Conservation (phyloP, 2,113 vertebrate genomes). For the Corythoichthys intestinalis region DNA sequence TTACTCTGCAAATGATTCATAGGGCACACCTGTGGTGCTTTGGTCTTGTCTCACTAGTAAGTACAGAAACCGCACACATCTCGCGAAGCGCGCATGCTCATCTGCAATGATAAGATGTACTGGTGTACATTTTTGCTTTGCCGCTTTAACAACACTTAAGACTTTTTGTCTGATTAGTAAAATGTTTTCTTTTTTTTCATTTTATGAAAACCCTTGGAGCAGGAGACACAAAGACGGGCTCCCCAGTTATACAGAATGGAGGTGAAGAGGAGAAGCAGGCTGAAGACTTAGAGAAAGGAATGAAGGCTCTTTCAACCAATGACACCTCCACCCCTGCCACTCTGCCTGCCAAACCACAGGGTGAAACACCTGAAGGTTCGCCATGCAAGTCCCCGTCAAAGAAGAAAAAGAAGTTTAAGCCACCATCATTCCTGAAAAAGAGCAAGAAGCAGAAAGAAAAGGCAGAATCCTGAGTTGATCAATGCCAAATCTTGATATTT, state of each 20-base stretch:
- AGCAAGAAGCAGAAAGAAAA: slow-evolving; percentile 96
- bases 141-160: slow-evolving; percentile 7
- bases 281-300: slow-evolving; percentile 75
- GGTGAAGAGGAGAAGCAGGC: slow-evolving; percentile 79
- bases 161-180: neutral
- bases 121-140: slow-evolving; percentile 36
- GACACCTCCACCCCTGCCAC: slow-evolving; percentile 72
- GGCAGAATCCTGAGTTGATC: slow-evolving; percentile 79
- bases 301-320: slow-evolving; percentile 77
- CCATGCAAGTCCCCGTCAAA: slow-evolving; percentile 96
- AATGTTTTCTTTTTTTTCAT: neutral
- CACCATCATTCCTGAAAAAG: slow-evolving; percentile 95
- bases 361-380: slow-evolving; percentile 86
- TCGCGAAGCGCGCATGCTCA: slow-evolving; percentile 56
- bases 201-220: slow-evolving; percentile 22
- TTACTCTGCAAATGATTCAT: slow-evolving; percentile 64
- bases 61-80: slow-evolving; percentile 72
- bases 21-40: slow-evolving; percentile 81
- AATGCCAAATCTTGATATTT: slow-evolving; percentile 41
- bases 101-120: slow-evolving; percentile 21
- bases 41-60: slow-evolving; percentile 87
- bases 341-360: slow-evolving; percentile 67
- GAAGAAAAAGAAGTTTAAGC: slow-evolving; percentile 99
- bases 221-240: slow-evolving; percentile 60
- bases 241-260: slow-evolving; percentile 77